Evolutionary conservation across 1,140 invertebrate genomes (phyloP).

Genomic region (Laupala kohalensis): DNA sequence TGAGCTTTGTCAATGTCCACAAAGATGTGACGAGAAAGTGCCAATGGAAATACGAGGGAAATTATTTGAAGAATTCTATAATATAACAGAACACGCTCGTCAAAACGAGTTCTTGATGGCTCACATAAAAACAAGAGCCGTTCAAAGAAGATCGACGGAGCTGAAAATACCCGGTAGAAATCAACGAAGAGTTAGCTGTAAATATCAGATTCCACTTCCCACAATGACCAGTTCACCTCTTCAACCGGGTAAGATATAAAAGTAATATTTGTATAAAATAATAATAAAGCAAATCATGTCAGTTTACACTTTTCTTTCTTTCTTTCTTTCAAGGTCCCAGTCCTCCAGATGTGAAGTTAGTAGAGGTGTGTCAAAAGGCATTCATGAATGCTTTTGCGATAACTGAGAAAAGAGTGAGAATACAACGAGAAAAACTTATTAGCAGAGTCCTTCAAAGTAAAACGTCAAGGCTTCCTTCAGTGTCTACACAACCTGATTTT

Average conservation of each 20-base stretch:
- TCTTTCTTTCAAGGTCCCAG: constrained; percentile 15
- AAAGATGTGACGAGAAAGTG: constrained; percentile 35
- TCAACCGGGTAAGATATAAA: neutral
- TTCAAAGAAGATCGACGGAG: constrained; percentile 12
- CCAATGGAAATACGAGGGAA: constrained; percentile 27
- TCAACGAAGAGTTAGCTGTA: constrained; percentile 33
- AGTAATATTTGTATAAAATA: constrained; percentile 6
- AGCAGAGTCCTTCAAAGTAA: neutral
- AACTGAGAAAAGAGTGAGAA: constrained; percentile 34
- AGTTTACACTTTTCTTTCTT: neutral
- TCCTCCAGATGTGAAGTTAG: constrained; percentile 20
- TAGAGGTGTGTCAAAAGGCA: constrained; percentile 38
- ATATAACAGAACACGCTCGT: constrained; percentile 28
- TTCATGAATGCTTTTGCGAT: constrained; percentile 37
- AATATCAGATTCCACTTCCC: constrained; percentile 30
- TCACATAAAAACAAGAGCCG: constrained; percentile 29
- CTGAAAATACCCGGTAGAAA: constrained; percentile 23
- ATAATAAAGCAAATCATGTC: constrained; percentile 11
- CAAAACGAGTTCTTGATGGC: constrained; percentile 33
- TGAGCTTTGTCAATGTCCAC: constrained; percentile 37
- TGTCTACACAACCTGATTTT: neutral
- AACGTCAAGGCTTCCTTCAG: neutral
- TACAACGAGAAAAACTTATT: constrained; percentile 35
- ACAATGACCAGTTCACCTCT: neutral
- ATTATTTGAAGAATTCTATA: constrained; percentile 34